phyloP scores from a whole-genome alignment of 2,888 invertebrate genomes.

The Nomada flava region DNA sequence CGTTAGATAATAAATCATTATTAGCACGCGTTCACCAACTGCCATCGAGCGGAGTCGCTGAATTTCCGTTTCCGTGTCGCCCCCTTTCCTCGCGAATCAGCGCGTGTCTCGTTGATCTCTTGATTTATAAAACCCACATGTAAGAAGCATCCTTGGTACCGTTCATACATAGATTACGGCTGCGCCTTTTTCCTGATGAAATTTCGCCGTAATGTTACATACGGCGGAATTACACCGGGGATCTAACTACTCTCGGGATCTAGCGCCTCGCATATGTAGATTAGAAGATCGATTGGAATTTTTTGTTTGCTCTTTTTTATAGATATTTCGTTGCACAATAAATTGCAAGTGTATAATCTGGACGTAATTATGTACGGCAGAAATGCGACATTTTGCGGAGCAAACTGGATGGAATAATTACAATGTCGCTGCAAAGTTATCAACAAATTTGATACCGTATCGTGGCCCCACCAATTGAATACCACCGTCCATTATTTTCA shows the following conservation, averaged over 20 bases:
- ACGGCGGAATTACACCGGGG: background rate
- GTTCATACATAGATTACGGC: background rate
- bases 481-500: background rate
- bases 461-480: background rate
- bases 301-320: too few relatives aligned
- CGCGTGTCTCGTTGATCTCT: background rate
- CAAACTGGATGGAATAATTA: background rate
- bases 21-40: background rate
- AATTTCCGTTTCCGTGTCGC: conserved; percentile 30
- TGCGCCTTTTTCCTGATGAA: conserved; percentile 29
- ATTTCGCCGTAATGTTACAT: conserved; percentile 21
- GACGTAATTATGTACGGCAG: background rate
- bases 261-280: background rate
- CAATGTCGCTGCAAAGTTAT: conserved; percentile 9
- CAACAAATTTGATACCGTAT: conserved; percentile 12
- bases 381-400: background rate
- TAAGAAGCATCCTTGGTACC: background rate
- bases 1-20: conserved; percentile 8
- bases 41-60: background rate
- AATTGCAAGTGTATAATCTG: background rate
- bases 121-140: too few relatives aligned
- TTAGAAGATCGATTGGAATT: background rate
- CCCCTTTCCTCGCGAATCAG: conserved; percentile 5
- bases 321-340: background rate
- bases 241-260: background rate